A percentile compares a stretch with the other conserved stretches of the same genome.
phyloP scores from a whole-genome alignment of 2,113 vertebrate genomes.

The Paramormyrops kingsleyae region DNA sequence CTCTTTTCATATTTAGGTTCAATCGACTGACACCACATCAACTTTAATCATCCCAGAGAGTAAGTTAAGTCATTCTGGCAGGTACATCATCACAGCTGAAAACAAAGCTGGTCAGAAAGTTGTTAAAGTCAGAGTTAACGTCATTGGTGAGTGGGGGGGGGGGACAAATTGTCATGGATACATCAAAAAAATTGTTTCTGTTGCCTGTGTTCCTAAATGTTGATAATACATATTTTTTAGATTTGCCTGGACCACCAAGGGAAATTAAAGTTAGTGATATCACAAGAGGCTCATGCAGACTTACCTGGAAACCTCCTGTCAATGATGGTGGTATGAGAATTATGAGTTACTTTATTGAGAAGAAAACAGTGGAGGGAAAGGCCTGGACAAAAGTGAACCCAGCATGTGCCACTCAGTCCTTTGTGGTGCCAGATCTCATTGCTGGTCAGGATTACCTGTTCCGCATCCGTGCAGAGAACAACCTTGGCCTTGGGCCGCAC shows the following conservation, averaged over 20 bases:
- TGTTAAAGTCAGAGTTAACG: slow-evolving; percentile 76
- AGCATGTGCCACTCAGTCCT: slow-evolving; percentile 78
- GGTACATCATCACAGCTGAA: slow-evolving; percentile 87
- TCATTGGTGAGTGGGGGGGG: slow-evolving; percentile 71
- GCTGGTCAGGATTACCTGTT: slow-evolving; percentile 88
- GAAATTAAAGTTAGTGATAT: slow-evolving; percentile 90
- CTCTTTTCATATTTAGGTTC: slow-evolving; percentile 57
- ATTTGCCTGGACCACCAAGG: slow-evolving; percentile 84
- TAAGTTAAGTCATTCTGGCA: slow-evolving; percentile 80
- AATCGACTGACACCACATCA: slow-evolving; percentile 75
- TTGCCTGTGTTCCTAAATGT: background rate
- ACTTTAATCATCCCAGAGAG: slow-evolving; percentile 72
- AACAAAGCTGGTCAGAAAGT: slow-evolving; percentile 90
- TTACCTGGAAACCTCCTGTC: slow-evolving; percentile 89
- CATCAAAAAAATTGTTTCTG: background rate
- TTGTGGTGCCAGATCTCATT: slow-evolving; percentile 81
- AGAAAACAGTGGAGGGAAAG: slow-evolving; percentile 83
- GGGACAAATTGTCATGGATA: background rate
- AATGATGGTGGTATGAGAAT: slow-evolving; percentile 90
- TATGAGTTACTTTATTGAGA: slow-evolving; percentile 94
- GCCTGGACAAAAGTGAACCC: slow-evolving; percentile 97
- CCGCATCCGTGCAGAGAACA: slow-evolving; percentile 87
- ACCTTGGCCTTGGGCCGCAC: slow-evolving; percentile 78
- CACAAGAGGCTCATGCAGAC: slow-evolving; percentile 84
- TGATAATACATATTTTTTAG: slow-evolving; percentile 49